Base-by-base conservation (phyloP, 2,113 vertebrate species). In the Pimephales promelas region DNA sequence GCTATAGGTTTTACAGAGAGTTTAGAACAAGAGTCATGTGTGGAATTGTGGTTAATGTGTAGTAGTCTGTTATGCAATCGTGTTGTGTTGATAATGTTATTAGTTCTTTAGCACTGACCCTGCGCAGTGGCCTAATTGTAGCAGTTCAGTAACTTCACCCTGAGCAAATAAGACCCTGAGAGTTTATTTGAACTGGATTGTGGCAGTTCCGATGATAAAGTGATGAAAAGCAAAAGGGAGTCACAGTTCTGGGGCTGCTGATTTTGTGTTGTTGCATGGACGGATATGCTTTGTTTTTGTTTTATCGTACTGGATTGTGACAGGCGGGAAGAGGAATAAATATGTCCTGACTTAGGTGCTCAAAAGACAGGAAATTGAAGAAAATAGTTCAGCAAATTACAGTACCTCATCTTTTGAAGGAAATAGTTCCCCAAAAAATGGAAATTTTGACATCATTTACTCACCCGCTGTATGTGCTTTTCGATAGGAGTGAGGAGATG, bases 151-250 rank as follows among this genome's bases (percentile, higher is more conserved):
- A 13, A 82, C 40, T 70, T 82, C 79, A 79, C 47, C 68, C 47
- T 26, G 49, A 28, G 43, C 14, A 62, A 70, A 57, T 76, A 47
- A 64, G 45, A 24, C 40, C 34, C 43, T 43, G 26, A 59, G 22
- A 68, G 56, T 81, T 85, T 87, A 77, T 84, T 84, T 87, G 34
- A 28, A 66, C 71, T 82, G 72, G 40, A 45, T 81, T 84, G 54
- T 54, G 20, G 77, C 68, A 56, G 66, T 49, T 61, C 36, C 76
- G 64, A 83, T 83, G 77, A 73, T 83, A 52, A 61, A 70, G 70
- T 72, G 72, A 47, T 72, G 61, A 72, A 81, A 83, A 72, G 66
- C 62, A 57, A 75, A 74, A 45, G 68, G 49, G 43, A 84, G 83
- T 72, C 64, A 86, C 16, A 45, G 16, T 24, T 81, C 52, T 87